Conservation (phyloP, 1,140 invertebrate genomes). For the Nebria ingens region DNA sequence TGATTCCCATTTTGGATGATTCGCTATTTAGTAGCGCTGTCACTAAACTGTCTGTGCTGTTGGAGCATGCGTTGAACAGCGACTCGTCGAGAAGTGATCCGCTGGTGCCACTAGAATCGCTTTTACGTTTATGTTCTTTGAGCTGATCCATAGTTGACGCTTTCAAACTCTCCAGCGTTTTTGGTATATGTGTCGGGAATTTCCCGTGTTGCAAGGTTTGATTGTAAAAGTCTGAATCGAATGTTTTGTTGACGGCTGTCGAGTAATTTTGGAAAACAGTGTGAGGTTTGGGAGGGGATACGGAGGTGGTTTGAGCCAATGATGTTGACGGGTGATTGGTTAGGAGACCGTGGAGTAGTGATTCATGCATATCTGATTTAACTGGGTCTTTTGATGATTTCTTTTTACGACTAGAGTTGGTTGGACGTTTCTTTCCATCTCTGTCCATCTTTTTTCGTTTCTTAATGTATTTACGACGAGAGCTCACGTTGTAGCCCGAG, state of each 20-base stretch:
- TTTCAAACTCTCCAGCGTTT: not conserved
- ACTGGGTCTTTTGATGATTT: not conserved
- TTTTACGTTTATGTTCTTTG: not conserved
- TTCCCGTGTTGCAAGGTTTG: not conserved
- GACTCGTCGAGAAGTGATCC: not conserved
- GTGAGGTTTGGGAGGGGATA: not conserved
- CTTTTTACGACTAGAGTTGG: slow-evolving; percentile 17
- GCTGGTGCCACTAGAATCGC: not conserved
- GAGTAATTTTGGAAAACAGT: not conserved
- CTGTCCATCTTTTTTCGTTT: slow-evolving; percentile 19
- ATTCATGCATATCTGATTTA: not conserved
- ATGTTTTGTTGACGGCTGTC: not conserved
- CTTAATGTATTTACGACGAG: slow-evolving; percentile 34
- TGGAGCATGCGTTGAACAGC: not conserved
- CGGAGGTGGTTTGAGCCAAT: not conserved
- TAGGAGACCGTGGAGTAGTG: not conserved
- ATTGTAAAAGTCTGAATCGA: slow-evolving; percentile 1
- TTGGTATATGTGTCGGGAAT: not conserved
- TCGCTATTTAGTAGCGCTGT: not conserved
- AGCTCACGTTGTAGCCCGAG: slow-evolving; percentile 42
- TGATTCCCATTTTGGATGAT: not conserved
- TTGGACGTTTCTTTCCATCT: slow-evolving; percentile 15
- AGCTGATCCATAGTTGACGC: not conserved
- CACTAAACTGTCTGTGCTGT: not conserved
- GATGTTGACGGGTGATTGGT: not conserved